Evolutionary conservation across 2,888 invertebrate genomes (phyloP), one percentile per base, ranked within the genome.

Genomic region (Hanleya hanleyi): DNA sequence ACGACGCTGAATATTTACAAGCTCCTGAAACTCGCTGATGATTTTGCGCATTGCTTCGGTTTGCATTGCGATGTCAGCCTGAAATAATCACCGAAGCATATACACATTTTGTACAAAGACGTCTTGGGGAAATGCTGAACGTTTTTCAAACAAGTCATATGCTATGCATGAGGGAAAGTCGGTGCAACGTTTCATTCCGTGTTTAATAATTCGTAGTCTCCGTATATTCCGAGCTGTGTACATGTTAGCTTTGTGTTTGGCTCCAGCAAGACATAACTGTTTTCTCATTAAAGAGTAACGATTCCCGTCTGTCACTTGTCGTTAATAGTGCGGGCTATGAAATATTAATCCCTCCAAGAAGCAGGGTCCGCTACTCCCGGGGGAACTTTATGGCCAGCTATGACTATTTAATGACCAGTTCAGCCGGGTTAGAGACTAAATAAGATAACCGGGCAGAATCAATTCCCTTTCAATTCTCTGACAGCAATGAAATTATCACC

Each of bases 211-310:
- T 57, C 57, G 57, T 15, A 57, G 29, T 22, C 29, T 57, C 22
- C 22, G 57, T 57, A 57, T 57, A 29, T 26, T 32, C 22, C 57
- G 26, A 57, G 57, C 26, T 57, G 26, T 18, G 26, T 57, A 57
- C 57, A 57, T 57, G 57, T 29, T 57, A 29, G 57, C 22, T 1
- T 57, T 57, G 26, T 57, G 29, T 57, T 57, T 32, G 29, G 57
- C 57, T 22, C 15, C 57, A 32, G 57, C 57, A 57, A 57, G 57
- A 57, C 57, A 57, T 57, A 57, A 57, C 57, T 57, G 57, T 57
- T 57, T 57, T 57, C 22, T 57, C 57, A 57, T 57, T 57, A 57
- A 57, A 57, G 57, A 57, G 29, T 57, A 57, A 57, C 57, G 57
- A 18, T 26, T 15, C 26, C 57, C 22, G 57, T 57, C 57, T 57